Percentiles rank a stretch among this genome's conserved stretches.
phyloP scores from a whole-genome alignment of 2,113 vertebrate species.

The Dicaeum eximium region DNA sequence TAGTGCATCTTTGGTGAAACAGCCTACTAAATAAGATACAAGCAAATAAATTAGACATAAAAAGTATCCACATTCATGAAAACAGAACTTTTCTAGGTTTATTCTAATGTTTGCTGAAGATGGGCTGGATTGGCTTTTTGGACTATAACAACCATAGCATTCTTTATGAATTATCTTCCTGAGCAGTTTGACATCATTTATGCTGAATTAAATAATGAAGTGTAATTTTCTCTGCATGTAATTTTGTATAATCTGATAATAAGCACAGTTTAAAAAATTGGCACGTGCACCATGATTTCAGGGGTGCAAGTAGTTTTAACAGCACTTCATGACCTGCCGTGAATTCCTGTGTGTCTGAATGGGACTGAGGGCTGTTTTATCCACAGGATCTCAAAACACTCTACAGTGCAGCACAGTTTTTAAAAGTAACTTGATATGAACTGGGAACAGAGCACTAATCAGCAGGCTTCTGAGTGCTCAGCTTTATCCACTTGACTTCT shows the following conservation, averaged over 20 bases:
- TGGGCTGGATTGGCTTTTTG: neutral
- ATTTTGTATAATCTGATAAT: constrained; percentile 62
- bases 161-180: constrained; percentile 16
- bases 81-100: neutral
- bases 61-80: neutral
- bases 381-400: neutral
- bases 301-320: neutral
- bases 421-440: constrained; percentile 6
- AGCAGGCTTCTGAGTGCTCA: neutral
- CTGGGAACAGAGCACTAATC: neutral
- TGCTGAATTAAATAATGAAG: constrained; percentile 31
- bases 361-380: constrained; percentile 1
- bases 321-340: neutral
- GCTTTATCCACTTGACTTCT: neutral
- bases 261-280: constrained; percentile 2
- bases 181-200: constrained; percentile 3
- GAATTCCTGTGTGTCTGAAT: constrained; percentile 18
- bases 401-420: neutral
- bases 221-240: constrained; percentile 39
- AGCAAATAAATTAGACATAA: neutral
- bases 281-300: neutral
- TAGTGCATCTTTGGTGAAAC: neutral
- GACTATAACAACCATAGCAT: neutral
- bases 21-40: neutral
- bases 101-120: neutral